A percentile compares a stretch with the other conserved stretches of the same genome.
phyloP scores from a whole-genome alignment of 2,113 vertebrate species.

The Zeus faber region DNA sequence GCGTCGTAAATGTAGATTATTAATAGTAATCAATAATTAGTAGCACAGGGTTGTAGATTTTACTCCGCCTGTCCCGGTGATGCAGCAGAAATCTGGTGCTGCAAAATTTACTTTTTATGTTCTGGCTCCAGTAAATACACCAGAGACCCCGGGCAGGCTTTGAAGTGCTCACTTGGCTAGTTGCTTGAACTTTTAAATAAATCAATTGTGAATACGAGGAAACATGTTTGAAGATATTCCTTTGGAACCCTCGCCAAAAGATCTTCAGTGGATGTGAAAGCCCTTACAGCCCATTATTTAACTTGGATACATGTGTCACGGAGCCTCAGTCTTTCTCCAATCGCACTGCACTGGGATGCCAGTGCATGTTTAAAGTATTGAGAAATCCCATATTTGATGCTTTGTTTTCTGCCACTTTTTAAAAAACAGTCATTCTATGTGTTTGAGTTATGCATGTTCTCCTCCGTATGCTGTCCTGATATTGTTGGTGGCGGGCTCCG shows the following conservation, averaged over 20 bases:
- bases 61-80: slow-evolving; percentile 26
- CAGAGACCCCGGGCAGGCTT: not conserved
- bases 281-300: not conserved
- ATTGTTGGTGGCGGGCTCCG: no score
- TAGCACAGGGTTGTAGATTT: slow-evolving; percentile 13
- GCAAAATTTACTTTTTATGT: not conserved
- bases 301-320: not conserved
- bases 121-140: not conserved
- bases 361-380: not conserved
- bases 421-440: not conserved
- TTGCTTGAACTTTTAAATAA: not conserved
- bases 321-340: no score
- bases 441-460: no score
- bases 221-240: not conserved
- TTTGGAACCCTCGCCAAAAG: not conserved
- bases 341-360: not conserved
- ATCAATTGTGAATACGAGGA: not conserved
- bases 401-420: not conserved
- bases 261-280: no score
- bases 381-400: not conserved
- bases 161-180: not conserved
- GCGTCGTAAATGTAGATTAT: slow-evolving; percentile 13
- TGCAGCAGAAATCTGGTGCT: slow-evolving; percentile 8
- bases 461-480: no score
- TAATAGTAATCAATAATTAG: slow-evolving; percentile 32